These are phyloP conservation scores for Enteromius mattozi DNA, from an alignment of 2,797 vertebrate species.

Conservation along the genomic window DNA sequence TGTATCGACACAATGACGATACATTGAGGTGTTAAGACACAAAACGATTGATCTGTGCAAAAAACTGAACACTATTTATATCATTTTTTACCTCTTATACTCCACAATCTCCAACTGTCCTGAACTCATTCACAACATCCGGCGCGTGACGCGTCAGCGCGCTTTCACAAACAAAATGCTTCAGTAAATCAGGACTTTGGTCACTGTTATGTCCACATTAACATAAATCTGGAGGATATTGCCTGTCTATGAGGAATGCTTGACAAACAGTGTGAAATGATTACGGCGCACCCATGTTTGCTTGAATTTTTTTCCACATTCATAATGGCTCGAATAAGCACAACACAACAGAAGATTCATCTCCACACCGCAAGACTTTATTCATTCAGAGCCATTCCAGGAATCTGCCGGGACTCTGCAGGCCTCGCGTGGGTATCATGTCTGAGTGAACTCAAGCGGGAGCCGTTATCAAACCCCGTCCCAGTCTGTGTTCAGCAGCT, in stretches of 20 bases:
- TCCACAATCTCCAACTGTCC: too few relatives aligned
- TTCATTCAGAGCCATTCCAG: slow-evolving; percentile 7
- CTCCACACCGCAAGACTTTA: not conserved
- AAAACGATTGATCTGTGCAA: too few relatives aligned
- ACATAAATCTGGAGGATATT: not conserved
- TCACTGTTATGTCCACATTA: not conserved
- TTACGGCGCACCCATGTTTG: slow-evolving; percentile 31
- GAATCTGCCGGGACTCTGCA: not conserved
- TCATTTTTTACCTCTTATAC: too few relatives aligned
- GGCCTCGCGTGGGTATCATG: slow-evolving; percentile 1
- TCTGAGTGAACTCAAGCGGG: slow-evolving; percentile 14
- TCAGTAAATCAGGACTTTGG: slow-evolving; percentile 12
- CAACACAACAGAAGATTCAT: not conserved
- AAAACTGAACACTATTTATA: too few relatives aligned
- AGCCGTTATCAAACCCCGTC: slow-evolving; percentile 73
- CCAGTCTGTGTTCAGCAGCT: slow-evolving; percentile 69
- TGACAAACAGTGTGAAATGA: slow-evolving; percentile 13
- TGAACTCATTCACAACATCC: too few relatives aligned
- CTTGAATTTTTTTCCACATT: not conserved
- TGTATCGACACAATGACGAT: too few relatives aligned
- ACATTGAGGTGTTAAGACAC: too few relatives aligned
- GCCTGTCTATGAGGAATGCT: not conserved
- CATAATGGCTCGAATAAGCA: slow-evolving; percentile 1
- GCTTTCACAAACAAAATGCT: not conserved
- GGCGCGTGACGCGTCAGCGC: too few relatives aligned